A percentile compares a stretch with the other conserved stretches of the same genome.
phyloP scores from a whole-genome alignment of 2,797 vertebrate genomes.

The Protonibea diacanthus region DNA sequence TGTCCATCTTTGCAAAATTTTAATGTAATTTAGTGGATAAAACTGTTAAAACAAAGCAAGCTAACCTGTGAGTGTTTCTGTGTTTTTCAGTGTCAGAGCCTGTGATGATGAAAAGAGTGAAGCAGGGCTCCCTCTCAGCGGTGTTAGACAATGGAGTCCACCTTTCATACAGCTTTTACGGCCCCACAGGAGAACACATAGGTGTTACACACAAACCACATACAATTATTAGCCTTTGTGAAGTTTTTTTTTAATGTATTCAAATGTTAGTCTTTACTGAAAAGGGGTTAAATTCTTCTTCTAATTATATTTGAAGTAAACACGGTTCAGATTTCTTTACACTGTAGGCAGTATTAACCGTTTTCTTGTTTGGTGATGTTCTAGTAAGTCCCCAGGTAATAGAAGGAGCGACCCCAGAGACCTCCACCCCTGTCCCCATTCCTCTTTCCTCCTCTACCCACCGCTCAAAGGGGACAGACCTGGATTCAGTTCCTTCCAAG shows the following conservation, averaged over 20 bases:
- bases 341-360: background rate
- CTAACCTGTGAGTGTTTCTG: background rate
- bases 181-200: conserved; percentile 71
- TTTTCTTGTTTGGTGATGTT: conserved; percentile 35
- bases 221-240: background rate
- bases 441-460: conserved; percentile 30
- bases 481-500: background rate
- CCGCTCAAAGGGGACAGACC: conserved; percentile 18
- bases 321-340: background rate
- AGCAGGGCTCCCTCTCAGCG: conserved; percentile 90
- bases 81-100: conserved; percentile 42
- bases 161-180: conserved; percentile 90
- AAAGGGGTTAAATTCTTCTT: background rate
- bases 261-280: background rate
- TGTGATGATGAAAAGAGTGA: conserved; percentile 70
- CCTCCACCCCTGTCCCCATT: background rate
- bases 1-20: background rate
- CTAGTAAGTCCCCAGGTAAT: conserved; percentile 43
- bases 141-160: conserved; percentile 90
- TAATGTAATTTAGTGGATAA: conserved; percentile 1
- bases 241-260: background rate
- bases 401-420: background rate
- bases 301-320: background rate
- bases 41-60: background rate
- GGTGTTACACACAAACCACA: conserved; percentile 44